Evolutionary conservation across 2,113 vertebrate species (phyloP).

Genomic region (Phaethon lepturus): DNA sequence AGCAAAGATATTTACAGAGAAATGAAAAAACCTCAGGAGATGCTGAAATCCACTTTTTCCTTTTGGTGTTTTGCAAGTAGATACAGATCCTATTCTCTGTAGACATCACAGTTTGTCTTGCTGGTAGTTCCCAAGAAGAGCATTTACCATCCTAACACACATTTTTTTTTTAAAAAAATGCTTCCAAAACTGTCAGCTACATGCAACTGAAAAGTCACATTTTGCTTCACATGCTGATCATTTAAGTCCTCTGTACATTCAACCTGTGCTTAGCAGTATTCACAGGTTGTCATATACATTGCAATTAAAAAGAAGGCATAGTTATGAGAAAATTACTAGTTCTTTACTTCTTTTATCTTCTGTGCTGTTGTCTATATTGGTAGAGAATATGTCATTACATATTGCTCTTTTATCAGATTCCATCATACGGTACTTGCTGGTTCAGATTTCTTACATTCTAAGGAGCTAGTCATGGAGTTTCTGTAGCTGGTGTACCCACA

Average conservation of each 20-base stretch:
- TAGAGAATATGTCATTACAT: accelerated
- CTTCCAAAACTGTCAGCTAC: not conserved
- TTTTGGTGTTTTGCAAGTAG: not conserved
- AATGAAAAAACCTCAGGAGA: not conserved
- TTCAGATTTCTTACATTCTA: not conserved
- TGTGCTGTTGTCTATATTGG: not conserved
- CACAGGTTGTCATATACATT: not conserved
- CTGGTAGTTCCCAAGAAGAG: not conserved
- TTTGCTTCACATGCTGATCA: not conserved
- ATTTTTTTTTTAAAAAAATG: not conserved
- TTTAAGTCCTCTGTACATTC: not conserved
- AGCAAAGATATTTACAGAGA: not conserved
- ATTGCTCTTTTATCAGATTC: not conserved
- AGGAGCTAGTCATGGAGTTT: not conserved
- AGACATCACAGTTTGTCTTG: not conserved
- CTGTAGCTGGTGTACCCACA: not conserved
- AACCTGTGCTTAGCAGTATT: not conserved
- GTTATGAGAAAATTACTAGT: not conserved
- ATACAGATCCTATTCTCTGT: not conserved
- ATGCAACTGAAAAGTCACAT: not conserved
- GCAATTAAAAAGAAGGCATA: not conserved
- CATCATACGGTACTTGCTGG: not conserved
- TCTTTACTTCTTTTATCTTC: not conserved
- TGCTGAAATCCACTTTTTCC: not conserved
- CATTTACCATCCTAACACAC: not conserved